Percentiles rank a stretch among this genome's conserved stretches.
These are phyloP conservation scores for Melieria omissa DNA, from an alignment of 2,888 invertebrate species.

Conservation along the genomic window DNA sequence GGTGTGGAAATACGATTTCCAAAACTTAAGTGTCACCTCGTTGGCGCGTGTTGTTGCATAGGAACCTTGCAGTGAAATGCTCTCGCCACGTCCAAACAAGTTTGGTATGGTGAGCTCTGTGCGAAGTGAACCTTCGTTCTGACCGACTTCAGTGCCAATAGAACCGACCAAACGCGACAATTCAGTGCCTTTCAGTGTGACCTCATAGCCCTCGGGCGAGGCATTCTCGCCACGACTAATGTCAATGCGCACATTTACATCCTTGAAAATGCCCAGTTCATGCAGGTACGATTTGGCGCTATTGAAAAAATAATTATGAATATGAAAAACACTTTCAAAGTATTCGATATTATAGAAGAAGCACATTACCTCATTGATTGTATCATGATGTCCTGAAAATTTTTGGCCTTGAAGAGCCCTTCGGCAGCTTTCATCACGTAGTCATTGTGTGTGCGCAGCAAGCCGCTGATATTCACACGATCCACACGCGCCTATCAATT, in stretches of 20 bases:
- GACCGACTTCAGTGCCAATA: conserved; percentile 87
- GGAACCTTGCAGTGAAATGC: conserved; percentile 82
- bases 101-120: conserved; percentile 81
- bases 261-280: conserved; percentile 88
- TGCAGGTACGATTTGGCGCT: conserved; percentile 81
- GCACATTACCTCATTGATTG: conserved; percentile 72
- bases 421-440: conserved; percentile 82
- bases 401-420: conserved; percentile 84
- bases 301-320: conserved; percentile 10
- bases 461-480: conserved; percentile 85
- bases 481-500: conserved; percentile 80
- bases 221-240: conserved; percentile 82
- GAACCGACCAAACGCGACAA: conserved; percentile 84
- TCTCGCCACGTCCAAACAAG: conserved; percentile 88
- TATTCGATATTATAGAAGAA: neutral
- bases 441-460: conserved; percentile 89
- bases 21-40: conserved; percentile 81
- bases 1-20: conserved; percentile 85
- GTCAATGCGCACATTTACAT: conserved; percentile 87
- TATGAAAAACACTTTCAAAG: too few species aligned
- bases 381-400: conserved; percentile 86
- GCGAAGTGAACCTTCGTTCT: conserved; percentile 87
- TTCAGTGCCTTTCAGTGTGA: conserved; percentile 86
- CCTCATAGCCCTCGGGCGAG: conserved; percentile 85
- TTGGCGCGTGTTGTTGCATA: conserved; percentile 85